These are phyloP conservation scores for Pandemis corylana DNA, from an alignment of 2,888 invertebrate species.

Conservation along the genomic window DNA sequence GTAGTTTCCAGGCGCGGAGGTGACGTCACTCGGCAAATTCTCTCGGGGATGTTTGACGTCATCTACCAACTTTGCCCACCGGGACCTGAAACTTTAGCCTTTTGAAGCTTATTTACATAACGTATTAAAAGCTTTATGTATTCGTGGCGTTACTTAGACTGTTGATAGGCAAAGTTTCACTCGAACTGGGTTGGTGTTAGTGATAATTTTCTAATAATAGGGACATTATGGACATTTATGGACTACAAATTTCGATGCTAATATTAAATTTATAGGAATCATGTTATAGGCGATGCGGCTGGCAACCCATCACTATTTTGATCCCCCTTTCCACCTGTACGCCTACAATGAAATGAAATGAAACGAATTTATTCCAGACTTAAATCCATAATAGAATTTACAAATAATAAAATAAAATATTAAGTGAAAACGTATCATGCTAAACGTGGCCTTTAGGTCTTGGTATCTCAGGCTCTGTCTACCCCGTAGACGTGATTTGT, in stretches of 20 bases:
- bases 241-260: background rate
- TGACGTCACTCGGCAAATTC: constrained; percentile 17
- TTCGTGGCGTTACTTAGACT: constrained; percentile 3
- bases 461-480: no score
- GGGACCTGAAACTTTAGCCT: constrained; percentile 15
- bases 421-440: no score
- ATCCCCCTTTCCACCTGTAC: no score
- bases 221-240: no score
- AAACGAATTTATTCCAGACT: no score
- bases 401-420: no score
- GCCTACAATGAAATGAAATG: no score
- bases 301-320: no score
- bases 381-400: no score
- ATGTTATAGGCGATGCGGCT: no score
- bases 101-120: constrained; percentile 13
- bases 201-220: background rate
- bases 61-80: constrained; percentile 6
- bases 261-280: background rate
- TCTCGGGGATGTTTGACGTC: constrained; percentile 19
- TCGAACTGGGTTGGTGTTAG: background rate
- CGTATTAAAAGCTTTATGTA: constrained; percentile 6
- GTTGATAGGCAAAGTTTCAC: background rate
- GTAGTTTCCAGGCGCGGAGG: background rate
- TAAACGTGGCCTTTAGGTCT: no score
- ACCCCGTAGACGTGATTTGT: no score